These are phyloP conservation scores for Sarcophaga subvicina DNA, from an alignment of 2,888 invertebrate species.

Conservation along the genomic window DNA sequence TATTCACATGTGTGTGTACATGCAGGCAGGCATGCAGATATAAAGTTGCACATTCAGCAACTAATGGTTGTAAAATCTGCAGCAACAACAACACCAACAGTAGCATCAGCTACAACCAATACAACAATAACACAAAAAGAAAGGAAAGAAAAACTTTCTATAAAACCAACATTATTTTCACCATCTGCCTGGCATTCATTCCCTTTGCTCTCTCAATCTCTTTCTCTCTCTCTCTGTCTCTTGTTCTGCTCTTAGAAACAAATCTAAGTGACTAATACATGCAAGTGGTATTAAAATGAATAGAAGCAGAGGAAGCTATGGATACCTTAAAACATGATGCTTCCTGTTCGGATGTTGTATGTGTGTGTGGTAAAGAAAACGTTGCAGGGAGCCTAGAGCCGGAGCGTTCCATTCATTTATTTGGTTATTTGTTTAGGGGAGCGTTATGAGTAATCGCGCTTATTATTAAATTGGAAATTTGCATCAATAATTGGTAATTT, in stretches of 20 bases:
- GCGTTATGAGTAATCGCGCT: slow-evolving; percentile 59
- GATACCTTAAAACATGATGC: slow-evolving; percentile 6
- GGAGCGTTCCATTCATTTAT: slow-evolving; percentile 30
- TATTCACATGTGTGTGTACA: background rate
- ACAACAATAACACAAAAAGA: background rate
- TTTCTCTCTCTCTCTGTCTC: background rate
- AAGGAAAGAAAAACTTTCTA: background rate
- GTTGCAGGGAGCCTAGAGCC: background rate
- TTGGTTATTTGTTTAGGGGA: slow-evolving; percentile 58
- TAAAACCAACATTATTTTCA: background rate
- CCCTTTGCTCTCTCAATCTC: background rate
- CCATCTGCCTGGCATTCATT: background rate
- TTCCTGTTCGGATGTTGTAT: background rate
- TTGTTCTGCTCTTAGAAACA: background rate
- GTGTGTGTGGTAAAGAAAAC: background rate
- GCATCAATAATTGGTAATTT: slow-evolving; percentile 71
- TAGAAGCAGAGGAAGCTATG: background rate
- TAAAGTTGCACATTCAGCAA: slow-evolving; percentile 61
- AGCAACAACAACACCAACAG: slow-evolving; percentile 10
- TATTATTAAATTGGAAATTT: slow-evolving; percentile 72
- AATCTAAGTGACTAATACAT: too few relatives aligned
- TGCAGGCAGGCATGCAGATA: background rate
- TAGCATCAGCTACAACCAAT: background rate
- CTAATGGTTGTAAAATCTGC: slow-evolving; percentile 55
- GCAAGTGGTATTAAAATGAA: background rate